Base-by-base conservation (phyloP, 2,113 vertebrate genomes). In the Micromys minutus region DNA sequence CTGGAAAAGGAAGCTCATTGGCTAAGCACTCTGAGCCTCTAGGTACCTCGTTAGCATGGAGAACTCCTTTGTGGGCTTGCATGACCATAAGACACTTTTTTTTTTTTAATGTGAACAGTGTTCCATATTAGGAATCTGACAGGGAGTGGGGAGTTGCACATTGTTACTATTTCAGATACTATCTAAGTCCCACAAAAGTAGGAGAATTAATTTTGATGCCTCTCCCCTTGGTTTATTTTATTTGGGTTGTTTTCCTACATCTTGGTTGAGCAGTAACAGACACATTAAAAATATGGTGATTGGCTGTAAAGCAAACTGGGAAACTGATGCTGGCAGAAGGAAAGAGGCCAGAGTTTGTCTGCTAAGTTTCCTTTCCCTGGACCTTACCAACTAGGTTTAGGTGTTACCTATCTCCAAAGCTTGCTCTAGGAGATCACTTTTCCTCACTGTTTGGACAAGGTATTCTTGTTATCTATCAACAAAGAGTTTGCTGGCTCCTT, bases 241-340 rank as follows among this genome's bases (percentile, higher is more conserved):
- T 67, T 42, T 65, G 9, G 39, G 55, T 42, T 34, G 1, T 77
- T 80, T 42, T 76, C 29, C 16, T 63, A 36, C 15, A 47, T 10
- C 34, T 88, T 75, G 42, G 19, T 80, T 81, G 31, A 87, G 36
- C 24, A 92, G 9, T 24, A 85, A 10, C 39, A 69, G 34, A 91
- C 55, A 90, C 77, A 89, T 67, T 59, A 71, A 95, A 67, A 71
- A 90, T 11, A 74, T 0, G 0, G n/a, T 26, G 0, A 4, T 39
- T 90, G 24, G 6, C 81, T 94, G 39, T 85, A 90, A 90, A 94
- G 26, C 39, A 93, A 93, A 93, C 55, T 52, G 24, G 79, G 83
- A 89, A 90, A 59, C 29, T 61, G 39, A 87, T 3, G 29, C 36
- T 93, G 36, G 22, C 5, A 1, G 12, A 55, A 5, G 52, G 59